phyloP scores from a whole-genome alignment of 2,888 invertebrate genomes.

The Chymomyza caudatula region DNA sequence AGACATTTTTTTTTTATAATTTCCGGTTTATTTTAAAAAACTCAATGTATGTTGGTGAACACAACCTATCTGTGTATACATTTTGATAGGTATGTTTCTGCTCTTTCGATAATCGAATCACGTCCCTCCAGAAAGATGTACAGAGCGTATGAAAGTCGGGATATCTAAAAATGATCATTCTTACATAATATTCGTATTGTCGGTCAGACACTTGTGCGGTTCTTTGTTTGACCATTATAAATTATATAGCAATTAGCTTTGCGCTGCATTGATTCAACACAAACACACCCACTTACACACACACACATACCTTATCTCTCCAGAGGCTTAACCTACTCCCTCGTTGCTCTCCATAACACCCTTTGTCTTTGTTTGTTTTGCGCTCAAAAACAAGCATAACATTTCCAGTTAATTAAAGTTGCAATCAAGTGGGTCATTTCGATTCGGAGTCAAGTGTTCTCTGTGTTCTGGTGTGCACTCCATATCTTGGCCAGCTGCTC shows the following conservation, averaged over 20 bases:
- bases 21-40: no score
- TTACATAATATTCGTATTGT: no score
- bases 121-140: no score
- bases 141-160: no score
- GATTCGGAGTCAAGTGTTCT: not conserved
- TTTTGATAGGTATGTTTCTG: no score
- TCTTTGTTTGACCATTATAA: constrained; percentile 35
- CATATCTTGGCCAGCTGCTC: not conserved
- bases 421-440: constrained; percentile 59
- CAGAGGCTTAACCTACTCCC: not conserved
- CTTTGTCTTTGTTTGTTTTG: not conserved
- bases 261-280: constrained; percentile 41
- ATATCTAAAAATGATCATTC: no score
- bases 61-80: no score
- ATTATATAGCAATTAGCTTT: constrained; percentile 63
- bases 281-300: not conserved
- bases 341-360: not conserved
- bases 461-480: not conserved
- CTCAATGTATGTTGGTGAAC: no score
- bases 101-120: no score
- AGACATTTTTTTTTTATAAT: no score
- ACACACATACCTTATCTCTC: constrained; percentile 1
- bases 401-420: constrained; percentile 71
- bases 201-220: no score
- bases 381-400: constrained; percentile 61